phyloP scores from a whole-genome alignment of 1,140 invertebrate species.

The Saccostrea cuccullata region DNA sequence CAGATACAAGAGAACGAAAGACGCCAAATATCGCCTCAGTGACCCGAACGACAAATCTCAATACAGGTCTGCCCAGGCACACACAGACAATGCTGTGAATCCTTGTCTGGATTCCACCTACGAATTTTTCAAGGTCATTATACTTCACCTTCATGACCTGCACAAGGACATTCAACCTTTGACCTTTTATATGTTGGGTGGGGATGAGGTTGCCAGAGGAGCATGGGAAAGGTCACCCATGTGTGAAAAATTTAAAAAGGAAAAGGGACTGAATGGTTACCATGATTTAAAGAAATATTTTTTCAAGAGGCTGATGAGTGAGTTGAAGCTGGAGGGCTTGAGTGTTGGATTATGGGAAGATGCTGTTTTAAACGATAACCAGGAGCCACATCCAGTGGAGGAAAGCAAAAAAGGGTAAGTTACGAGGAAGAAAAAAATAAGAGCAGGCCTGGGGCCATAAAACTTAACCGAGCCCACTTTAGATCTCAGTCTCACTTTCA shows the following conservation, averaged over 20 bases:
- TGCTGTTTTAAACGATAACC: slow-evolving; percentile 66
- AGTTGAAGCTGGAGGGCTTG: slow-evolving; percentile 64
- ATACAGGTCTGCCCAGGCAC: slow-evolving; percentile 69
- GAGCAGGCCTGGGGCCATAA: too few relatives aligned
- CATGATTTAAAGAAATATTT: slow-evolving; percentile 72
- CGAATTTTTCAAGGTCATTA: slow-evolving; percentile 63
- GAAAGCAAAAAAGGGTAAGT: slow-evolving; percentile 27
- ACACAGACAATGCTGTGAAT: slow-evolving; percentile 73
- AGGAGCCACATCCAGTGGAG: slow-evolving; percentile 47
- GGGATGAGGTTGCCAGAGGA: slow-evolving; percentile 73
- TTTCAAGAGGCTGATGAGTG: slow-evolving; percentile 63
- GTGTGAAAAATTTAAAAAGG: slow-evolving; percentile 59
- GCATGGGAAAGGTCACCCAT: slow-evolving; percentile 72
- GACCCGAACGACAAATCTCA: slow-evolving; percentile 64
- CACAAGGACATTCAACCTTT: slow-evolving; percentile 70
- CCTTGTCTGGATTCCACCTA: slow-evolving; percentile 74
- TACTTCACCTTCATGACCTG: slow-evolving; percentile 57
- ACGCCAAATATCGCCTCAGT: slow-evolving; percentile 59
- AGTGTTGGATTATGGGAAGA: slow-evolving; percentile 72
- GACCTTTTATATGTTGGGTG: slow-evolving; percentile 73
- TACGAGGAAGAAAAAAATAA: neutral
- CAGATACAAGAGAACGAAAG: slow-evolving; percentile 56
- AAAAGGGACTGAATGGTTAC: slow-evolving; percentile 55
- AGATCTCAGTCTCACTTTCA: too few relatives aligned
- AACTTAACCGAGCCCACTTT: too few relatives aligned